A percentile compares a stretch with the other conserved stretches of the same genome.
Conservation (phyloP, 2,888 invertebrate species). For the Chironomus riparius region DNA sequence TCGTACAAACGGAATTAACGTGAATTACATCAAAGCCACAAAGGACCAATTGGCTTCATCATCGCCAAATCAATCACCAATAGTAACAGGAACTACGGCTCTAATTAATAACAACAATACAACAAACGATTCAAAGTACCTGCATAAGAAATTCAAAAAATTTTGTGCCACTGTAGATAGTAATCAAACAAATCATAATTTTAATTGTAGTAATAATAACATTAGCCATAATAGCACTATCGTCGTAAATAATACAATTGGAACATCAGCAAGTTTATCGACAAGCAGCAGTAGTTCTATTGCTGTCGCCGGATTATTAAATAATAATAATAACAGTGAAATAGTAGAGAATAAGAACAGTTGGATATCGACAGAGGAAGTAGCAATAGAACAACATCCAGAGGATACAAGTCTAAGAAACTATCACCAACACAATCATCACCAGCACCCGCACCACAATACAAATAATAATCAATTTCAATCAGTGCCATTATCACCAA, state of each 20-base stretch:
- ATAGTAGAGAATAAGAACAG: constrained; percentile 16
- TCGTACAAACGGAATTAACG: constrained; percentile 13
- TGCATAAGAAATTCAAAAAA: constrained; percentile 90
- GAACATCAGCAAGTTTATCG: background rate
- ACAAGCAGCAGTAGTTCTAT: background rate
- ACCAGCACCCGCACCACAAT: background rate
- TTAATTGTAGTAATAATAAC: background rate
- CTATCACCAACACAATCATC: constrained; percentile 11
- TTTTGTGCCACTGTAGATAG: constrained; percentile 48
- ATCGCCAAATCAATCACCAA: constrained; percentile 19
- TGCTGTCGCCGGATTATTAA: constrained; percentile 31
- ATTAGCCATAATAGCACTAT: constrained; percentile 27
- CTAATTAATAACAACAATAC: constrained; percentile 4
- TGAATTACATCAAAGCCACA: background rate
- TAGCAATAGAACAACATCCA: background rate
- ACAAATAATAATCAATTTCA: constrained; percentile 9
- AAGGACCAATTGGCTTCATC: constrained; percentile 24
- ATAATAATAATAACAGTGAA: constrained; percentile 15
- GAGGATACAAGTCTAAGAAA: constrained; percentile 11
- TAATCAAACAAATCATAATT: constrained; percentile 6
- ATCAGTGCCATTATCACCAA: background rate
- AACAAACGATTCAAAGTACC: constrained; percentile 61
- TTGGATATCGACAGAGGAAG: background rate
- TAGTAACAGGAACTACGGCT: constrained; percentile 6
- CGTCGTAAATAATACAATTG: background rate